Conservation (phyloP, 2,888 invertebrate genomes). For the Hymenopus coronatus region DNA sequence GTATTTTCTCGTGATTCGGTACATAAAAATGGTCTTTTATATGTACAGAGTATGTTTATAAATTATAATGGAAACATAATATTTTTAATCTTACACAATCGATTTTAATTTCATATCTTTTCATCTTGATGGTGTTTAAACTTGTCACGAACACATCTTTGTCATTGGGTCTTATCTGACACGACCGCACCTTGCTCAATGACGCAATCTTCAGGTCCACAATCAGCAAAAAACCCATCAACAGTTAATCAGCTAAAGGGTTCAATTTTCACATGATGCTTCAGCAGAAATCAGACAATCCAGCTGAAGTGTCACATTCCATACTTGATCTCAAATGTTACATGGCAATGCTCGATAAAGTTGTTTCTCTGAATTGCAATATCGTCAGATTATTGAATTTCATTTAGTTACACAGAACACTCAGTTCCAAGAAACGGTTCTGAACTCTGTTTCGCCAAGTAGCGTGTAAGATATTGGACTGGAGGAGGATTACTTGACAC, state of each 20-base stretch:
- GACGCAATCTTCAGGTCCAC: not conserved
- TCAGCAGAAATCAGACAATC: not conserved
- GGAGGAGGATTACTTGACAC: too few species aligned
- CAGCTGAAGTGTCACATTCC: not conserved
- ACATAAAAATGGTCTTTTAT: too few species aligned
- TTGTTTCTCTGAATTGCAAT: not conserved
- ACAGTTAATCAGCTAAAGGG: not conserved
- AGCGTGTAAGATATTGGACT: too few species aligned
- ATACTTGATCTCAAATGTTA: not conserved
- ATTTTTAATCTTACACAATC: too few species aligned
- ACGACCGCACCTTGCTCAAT: not conserved
- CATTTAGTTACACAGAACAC: not conserved
- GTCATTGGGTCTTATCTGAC: not conserved
- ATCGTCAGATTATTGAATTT: not conserved
- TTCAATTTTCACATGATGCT: not conserved
- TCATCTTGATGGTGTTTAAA: too few species aligned
- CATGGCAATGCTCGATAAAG: too few species aligned
- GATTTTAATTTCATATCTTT: too few species aligned
- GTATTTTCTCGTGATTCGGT: too few species aligned
- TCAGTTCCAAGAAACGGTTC: not conserved
- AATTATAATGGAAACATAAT: too few species aligned
- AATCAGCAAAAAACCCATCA: not conserved
- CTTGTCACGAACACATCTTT: not conserved
- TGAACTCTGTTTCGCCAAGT: too few species aligned
- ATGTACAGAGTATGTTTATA: too few species aligned